phyloP scores from a whole-genome alignment of 2,888 invertebrate species.

The Pheosia gnoma region DNA sequence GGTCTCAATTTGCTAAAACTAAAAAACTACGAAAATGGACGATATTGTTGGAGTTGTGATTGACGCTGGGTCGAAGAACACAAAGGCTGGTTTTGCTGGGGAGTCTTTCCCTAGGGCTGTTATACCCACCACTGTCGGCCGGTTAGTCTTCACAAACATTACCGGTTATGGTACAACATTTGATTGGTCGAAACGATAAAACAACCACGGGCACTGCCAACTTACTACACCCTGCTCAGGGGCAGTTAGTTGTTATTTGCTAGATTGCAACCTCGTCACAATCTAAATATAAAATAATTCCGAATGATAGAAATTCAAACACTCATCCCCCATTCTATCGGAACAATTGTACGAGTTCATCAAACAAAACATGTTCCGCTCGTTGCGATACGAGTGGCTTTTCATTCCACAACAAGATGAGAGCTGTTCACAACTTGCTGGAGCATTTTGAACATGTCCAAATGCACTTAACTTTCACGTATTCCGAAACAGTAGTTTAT shows the following conservation, averaged over 20 bases:
- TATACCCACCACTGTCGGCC: slow-evolving; percentile 89
- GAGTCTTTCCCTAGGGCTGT: slow-evolving; percentile 95
- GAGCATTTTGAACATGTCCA: neutral
- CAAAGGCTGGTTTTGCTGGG: slow-evolving; percentile 96
- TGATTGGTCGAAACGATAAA: no score
- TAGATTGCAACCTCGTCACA: neutral
- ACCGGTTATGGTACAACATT: no score
- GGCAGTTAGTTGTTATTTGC: no score
- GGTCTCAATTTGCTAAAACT: slow-evolving; percentile 13
- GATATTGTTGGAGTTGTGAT: slow-evolving; percentile 86
- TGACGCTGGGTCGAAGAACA: slow-evolving; percentile 95
- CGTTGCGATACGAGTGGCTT: neutral
- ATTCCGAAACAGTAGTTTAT: no score
- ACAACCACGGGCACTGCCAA: no score
- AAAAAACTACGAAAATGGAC: slow-evolving; percentile 24
- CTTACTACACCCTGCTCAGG: no score
- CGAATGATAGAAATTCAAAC: neutral
- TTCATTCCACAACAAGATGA: neutral
- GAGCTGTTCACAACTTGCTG: slow-evolving; percentile 1
- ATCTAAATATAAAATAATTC: neutral
- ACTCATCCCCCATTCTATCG: neutral
- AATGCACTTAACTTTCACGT: neutral
- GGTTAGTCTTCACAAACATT: slow-evolving; percentile 22
- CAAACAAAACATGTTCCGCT: neutral
- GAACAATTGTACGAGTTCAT: neutral